These are phyloP conservation scores for Rhinoraja longicauda DNA, from an alignment of 2,797 vertebrate species.

Conservation along the genomic window DNA sequence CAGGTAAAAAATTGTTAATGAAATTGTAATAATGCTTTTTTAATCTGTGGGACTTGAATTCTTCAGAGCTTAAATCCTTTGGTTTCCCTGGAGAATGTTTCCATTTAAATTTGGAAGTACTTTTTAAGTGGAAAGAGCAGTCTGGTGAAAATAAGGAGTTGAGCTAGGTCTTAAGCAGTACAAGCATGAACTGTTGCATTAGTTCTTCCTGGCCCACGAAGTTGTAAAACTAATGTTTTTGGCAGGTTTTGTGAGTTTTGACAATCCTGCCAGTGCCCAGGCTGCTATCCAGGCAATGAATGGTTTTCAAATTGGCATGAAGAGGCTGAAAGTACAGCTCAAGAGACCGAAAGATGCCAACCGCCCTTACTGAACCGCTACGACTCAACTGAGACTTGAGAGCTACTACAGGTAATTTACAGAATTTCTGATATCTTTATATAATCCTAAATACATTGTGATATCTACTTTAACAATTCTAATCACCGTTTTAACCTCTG, in stretches of 20 bases:
- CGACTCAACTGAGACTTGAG: constrained; percentile 59
- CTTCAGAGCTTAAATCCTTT: constrained; percentile 21
- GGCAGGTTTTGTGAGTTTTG: constrained; percentile 97
- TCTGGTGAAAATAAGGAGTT: constrained; percentile 17
- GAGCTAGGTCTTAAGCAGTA: constrained; percentile 26
- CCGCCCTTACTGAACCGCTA: constrained; percentile 80
- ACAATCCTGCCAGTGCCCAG: constrained; percentile 97
- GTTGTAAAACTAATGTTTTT: constrained; percentile 49
- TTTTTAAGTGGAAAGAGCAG: constrained; percentile 8
- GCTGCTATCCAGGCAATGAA: constrained; percentile 99
- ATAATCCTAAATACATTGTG: background rate
- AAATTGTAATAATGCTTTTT: constrained; percentile 15
- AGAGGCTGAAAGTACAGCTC: constrained; percentile 98
- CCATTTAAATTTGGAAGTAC: constrained; percentile 11
- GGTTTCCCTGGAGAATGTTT: constrained; percentile 15
- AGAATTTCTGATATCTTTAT: background rate
- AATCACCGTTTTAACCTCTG: constrained; percentile 7
- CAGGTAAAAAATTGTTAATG: constrained; percentile 27
- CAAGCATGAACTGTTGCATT: constrained; percentile 37
- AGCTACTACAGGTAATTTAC: constrained; percentile 70
- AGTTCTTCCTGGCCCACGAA: constrained; percentile 37
- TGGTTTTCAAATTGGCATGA: constrained; percentile 98
- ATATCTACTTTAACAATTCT: background rate
- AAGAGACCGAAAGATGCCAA: constrained; percentile 98
- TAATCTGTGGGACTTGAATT: constrained; percentile 35